Evolutionary conservation across 2,113 vertebrate species (phyloP), one percentile per base, ranked within the genome.

Genomic region (Thalassoma bifasciatum): DNA sequence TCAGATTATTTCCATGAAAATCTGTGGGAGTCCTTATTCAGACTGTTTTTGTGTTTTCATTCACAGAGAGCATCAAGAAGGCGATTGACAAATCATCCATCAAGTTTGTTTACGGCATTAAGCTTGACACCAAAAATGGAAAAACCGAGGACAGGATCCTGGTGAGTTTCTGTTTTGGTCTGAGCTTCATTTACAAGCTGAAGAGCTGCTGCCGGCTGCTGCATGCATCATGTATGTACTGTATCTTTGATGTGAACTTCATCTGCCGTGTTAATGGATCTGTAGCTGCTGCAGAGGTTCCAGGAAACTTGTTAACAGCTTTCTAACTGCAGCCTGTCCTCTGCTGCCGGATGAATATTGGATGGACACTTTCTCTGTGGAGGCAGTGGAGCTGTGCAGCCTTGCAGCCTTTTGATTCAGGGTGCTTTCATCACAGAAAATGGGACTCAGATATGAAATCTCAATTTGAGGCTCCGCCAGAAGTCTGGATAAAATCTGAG

Each of bases 11-110:
- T 24, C 26, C 2, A 22, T 21, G 11, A 46, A 7, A 21, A 3
- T 61, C 0, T 67, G 24, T 54, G 5, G 16, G 17, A 46, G 8
- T 17, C 16, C 16, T 47, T 17, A 8, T n/a, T 47, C 46, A n/a
- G 8, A 47, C 19, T 7, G 8, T 9, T 49, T 49, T 10, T 44
- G 11, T 47, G 30, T 22, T 81, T 44, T 66, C 56, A 10, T 90
- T 74, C 78, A 78, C 92, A 94, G 93, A 94, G 46, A 94, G 93
- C 83, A 91, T 94, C 87, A 92, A 85, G 86, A 94, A 93, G 88
- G 91, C 91, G n/a, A 79, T 94, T 0, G 93, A 94, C 24, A 94
- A 92, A 66, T 81, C 92, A 30, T 83, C 88, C 4, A 91, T 93
- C 82, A 94, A 94, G 88, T 94, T 92, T 57, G 60, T 92, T 62